Conservation (phyloP, 1,140 invertebrate genomes). For the Sitobion miscanthi region DNA sequence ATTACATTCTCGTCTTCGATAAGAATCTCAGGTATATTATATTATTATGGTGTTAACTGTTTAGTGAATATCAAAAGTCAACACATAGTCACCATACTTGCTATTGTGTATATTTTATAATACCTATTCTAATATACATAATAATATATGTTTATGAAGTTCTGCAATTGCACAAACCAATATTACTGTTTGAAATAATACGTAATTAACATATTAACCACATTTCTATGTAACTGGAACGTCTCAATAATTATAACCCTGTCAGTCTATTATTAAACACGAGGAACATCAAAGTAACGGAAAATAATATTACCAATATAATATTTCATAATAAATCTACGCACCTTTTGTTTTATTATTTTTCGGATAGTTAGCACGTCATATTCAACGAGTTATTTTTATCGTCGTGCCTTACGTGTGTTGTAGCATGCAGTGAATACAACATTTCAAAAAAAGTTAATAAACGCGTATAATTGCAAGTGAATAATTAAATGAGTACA, state of each 20-base stretch:
- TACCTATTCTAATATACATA: not conserved
- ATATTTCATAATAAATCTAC: too few species aligned
- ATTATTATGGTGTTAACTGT: not conserved
- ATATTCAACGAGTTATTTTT: not conserved
- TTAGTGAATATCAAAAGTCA: not conserved
- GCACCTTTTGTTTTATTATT: too few species aligned
- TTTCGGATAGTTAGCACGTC: too few species aligned
- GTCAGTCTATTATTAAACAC: not conserved
- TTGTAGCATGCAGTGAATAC: not conserved
- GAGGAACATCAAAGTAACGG: not conserved
- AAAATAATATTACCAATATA: not conserved
- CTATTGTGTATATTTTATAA: not conserved
- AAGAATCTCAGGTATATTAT: not conserved
- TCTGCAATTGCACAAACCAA: not conserved
- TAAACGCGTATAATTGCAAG: not conserved
- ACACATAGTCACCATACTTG: not conserved
- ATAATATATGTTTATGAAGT: not conserved
- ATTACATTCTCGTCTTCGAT: constrained; percentile 1
- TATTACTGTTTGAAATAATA: too few species aligned
- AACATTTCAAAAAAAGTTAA: not conserved
- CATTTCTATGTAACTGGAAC: not conserved
- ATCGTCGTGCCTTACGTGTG: not conserved
- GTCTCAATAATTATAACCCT: not conserved
- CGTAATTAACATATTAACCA: not conserved
- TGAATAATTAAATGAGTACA: not conserved